Percentiles rank a stretch among this genome's conserved stretches.
Evolutionary conservation across 1,140 invertebrate genomes (phyloP).

Genomic region (Aphis craccivora): DNA sequence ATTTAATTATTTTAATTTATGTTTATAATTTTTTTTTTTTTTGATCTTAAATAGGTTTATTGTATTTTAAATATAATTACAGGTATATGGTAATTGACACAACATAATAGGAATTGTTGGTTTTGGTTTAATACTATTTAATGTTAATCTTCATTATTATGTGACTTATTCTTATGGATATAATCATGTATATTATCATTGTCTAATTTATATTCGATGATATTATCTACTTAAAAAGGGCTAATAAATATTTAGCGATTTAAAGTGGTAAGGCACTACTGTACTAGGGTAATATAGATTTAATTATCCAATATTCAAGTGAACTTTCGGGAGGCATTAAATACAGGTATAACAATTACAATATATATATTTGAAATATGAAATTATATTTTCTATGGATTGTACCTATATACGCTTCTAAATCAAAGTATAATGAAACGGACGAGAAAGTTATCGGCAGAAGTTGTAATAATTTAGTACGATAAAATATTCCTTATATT

Average conservation of each 20-base stretch:
- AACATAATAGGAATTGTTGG: neutral
- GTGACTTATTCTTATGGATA: neutral
- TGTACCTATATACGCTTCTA: neutral
- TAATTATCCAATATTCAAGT: neutral
- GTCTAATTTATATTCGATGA: neutral
- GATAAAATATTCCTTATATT: neutral
- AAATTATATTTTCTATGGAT: neutral
- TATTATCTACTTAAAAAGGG: neutral
- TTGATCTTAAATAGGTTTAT: no score
- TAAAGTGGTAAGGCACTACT: neutral
- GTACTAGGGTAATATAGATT: neutral
- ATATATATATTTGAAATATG: neutral
- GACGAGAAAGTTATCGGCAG: neutral
- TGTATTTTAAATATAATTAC: no score
- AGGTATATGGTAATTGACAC: no score
- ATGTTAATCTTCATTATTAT: neutral
- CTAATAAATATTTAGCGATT: neutral
- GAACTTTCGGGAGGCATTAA: neutral
- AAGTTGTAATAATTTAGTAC: neutral
- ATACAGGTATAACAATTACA: neutral
- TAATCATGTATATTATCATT: neutral
- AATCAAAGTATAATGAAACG: neutral
- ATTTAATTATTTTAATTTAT: no score
- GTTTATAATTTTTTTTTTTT: no score
- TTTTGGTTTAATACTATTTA: neutral